phyloP scores from a whole-genome alignment of 2,797 vertebrate genomes.

The Chelmon rostratus region DNA sequence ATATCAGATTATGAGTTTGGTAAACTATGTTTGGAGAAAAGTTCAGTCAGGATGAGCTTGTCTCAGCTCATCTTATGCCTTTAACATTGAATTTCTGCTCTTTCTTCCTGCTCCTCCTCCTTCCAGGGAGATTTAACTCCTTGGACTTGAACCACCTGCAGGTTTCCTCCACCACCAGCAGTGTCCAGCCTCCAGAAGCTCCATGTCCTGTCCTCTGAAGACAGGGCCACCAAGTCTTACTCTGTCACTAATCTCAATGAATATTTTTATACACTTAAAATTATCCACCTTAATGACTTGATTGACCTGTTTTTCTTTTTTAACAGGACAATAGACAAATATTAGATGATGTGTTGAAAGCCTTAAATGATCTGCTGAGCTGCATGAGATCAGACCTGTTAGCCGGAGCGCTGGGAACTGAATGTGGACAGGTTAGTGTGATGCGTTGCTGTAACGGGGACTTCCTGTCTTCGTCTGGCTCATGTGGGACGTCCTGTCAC shows the following conservation, averaged over 20 bases:
- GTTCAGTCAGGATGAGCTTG: not conserved
- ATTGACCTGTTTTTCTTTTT: not conserved
- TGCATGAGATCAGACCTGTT: not conserved
- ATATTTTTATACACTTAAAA: not conserved
- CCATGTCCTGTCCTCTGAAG: not conserved
- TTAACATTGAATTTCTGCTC: not conserved
- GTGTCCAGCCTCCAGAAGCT: not conserved
- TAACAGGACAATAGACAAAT: not conserved
- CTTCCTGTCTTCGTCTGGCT: constrained; percentile 16
- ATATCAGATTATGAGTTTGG: not conserved
- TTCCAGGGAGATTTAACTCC: no score
- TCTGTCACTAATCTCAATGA: not conserved
- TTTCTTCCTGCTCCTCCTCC: not conserved
- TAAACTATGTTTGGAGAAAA: not conserved
- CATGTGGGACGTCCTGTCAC: constrained; percentile 35
- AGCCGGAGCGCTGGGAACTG: not conserved
- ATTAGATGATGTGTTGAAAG: not conserved
- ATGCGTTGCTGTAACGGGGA: not conserved
- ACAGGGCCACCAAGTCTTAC: not conserved
- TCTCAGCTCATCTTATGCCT: no score
- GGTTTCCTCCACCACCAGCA: not conserved
- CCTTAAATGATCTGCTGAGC: not conserved
- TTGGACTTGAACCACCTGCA: no score
- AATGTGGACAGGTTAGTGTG: not conserved
- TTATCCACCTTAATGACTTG: not conserved